These are phyloP conservation scores for Pterostichus madidus DNA, from an alignment of 2,888 invertebrate species.

Conservation along the genomic window DNA sequence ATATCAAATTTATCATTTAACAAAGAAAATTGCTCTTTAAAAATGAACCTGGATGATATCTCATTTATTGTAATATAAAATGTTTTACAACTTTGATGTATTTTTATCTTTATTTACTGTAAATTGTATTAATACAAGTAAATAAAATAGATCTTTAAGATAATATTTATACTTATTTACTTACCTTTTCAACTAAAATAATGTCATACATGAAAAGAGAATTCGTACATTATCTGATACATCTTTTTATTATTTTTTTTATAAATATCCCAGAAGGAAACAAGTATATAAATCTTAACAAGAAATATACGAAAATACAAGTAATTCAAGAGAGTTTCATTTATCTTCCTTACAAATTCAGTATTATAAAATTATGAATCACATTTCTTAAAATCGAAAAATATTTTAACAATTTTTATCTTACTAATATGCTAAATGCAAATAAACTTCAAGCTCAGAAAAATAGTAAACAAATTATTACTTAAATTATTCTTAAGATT, in stretches of 20 bases:
- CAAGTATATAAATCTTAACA: constrained; percentile 11
- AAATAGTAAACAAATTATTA: background rate
- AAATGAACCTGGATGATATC: no score
- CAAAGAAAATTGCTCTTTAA: no score
- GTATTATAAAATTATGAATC: constrained; percentile 46
- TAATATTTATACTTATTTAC: no score
- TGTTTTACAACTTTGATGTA: no score
- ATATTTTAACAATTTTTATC: constrained; percentile 10
- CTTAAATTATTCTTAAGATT: constrained; percentile 7
- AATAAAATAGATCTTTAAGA: no score
- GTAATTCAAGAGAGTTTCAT: constrained; percentile 6
- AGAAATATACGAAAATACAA: constrained; percentile 20
- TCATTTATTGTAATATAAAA: no score
- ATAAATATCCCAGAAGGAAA: constrained; percentile 20
- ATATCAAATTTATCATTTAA: no score
- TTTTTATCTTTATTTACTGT: no score
- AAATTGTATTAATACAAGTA: no score
- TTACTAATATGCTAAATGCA: constrained; percentile 28
- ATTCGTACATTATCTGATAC: background rate
- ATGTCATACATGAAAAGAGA: background rate
- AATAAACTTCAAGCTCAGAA: background rate
- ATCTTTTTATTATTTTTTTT: background rate
- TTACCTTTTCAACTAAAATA: background rate
- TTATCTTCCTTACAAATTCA: constrained; percentile 5
- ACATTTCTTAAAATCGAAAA: constrained; percentile 31